Conservation (phyloP, 2,888 invertebrate species). For the Colletes collaris region DNA sequence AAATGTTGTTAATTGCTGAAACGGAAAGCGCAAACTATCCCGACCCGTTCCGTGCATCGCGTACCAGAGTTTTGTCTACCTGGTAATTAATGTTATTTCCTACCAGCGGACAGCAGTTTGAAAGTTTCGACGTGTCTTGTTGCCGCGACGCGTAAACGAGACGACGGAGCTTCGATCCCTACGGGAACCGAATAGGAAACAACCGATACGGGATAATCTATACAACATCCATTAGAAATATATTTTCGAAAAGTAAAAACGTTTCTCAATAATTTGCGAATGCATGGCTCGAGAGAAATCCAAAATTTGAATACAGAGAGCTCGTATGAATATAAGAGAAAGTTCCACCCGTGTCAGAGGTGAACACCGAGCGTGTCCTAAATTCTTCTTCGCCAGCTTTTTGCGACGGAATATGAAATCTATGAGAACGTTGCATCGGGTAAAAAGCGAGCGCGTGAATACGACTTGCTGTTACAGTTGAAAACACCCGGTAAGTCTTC, state of each 20-base stretch:
- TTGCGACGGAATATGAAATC: conserved; percentile 34
- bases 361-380: conserved; percentile 13
- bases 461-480: conserved; percentile 28
- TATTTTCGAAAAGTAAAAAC: neutral
- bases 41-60: neutral
- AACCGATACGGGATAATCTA: conserved; percentile 4
- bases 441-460: conserved; percentile 23
- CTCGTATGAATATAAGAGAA: neutral
- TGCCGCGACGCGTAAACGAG: conserved; percentile 30
- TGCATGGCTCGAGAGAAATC: neutral
- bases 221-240: neutral
- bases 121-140: conserved; percentile 57
- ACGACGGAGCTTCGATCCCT: conserved; percentile 6
- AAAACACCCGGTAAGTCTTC: conserved; percentile 48
- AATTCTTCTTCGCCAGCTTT: conserved; percentile 22
- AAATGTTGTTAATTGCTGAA: conserved; percentile 66
- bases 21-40: conserved; percentile 60
- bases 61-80: conserved; percentile 46
- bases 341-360: neutral
- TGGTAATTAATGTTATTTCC: conserved; percentile 60
- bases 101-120: conserved; percentile 14
- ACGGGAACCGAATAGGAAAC: neutral
- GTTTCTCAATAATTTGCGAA: neutral
- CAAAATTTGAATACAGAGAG: neutral
- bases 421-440: conserved; percentile 8